Evolutionary conservation across 2,888 invertebrate genomes (phyloP).

Genomic region (Vesta saturnalis): DNA sequence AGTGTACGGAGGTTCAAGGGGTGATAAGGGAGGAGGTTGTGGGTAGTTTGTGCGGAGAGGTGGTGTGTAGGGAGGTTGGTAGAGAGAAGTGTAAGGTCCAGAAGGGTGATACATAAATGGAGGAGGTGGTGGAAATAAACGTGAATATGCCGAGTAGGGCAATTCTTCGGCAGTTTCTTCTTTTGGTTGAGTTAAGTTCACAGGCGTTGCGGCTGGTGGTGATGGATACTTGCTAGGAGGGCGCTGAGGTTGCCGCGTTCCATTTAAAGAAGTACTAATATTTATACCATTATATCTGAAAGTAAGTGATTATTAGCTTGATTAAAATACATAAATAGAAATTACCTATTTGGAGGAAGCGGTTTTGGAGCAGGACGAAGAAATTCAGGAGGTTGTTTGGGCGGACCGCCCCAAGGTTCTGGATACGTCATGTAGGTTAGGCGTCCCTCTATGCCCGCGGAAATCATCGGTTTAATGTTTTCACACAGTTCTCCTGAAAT

Average conservation of each 20-base stretch:
- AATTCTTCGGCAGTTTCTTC: slow-evolving; percentile 53
- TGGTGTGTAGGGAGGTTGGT: slow-evolving; percentile 60
- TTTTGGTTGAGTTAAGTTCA: slow-evolving; percentile 61
- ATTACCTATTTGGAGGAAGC: slow-evolving; percentile 67
- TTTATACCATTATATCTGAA: slow-evolving; percentile 59
- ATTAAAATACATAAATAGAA: neutral
- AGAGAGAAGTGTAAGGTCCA: slow-evolving; percentile 62
- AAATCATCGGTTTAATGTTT: slow-evolving; percentile 69
- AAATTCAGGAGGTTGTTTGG: slow-evolving; percentile 68
- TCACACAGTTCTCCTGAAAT: slow-evolving; percentile 60
- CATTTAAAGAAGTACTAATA: slow-evolving; percentile 53
- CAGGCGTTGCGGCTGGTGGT: slow-evolving; percentile 58
- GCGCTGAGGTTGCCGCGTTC: slow-evolving; percentile 53
- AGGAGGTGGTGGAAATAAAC: slow-evolving; percentile 51
- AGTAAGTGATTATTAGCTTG: neutral
- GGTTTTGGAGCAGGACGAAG: slow-evolving; percentile 73
- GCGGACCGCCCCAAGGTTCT: slow-evolving; percentile 69
- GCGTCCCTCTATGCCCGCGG: slow-evolving; percentile 75
- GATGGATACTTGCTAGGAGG: slow-evolving; percentile 58
- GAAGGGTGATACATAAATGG: slow-evolving; percentile 48
- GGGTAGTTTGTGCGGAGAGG: slow-evolving; percentile 61
- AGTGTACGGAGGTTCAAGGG: slow-evolving; percentile 58
- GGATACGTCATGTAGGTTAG: slow-evolving; percentile 64
- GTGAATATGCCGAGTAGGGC: slow-evolving; percentile 52
- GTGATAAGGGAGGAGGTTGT: slow-evolving; percentile 62